Evolutionary conservation across 2,888 invertebrate species (phyloP).

Genomic region (Sericinus montela): DNA sequence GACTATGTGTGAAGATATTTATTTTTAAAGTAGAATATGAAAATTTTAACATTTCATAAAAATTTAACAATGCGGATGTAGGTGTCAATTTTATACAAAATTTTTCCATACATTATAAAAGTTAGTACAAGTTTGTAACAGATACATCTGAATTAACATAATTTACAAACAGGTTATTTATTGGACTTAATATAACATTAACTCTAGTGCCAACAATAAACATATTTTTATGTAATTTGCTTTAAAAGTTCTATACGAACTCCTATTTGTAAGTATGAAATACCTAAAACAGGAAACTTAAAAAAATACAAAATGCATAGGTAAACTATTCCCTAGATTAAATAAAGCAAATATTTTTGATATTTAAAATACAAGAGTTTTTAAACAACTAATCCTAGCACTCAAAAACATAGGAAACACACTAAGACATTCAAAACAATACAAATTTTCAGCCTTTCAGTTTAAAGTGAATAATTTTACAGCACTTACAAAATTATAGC

Average conservation of each 20-base stretch:
- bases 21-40: too few relatives aligned
- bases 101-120: too few relatives aligned
- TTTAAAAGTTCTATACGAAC: background rate
- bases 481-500: background rate
- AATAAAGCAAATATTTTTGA: background rate
- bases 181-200: background rate
- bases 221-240: background rate
- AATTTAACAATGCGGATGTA: too few relatives aligned
- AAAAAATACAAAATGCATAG: background rate
- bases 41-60: too few relatives aligned
- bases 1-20: too few relatives aligned
- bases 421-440: conserved; percentile 4
- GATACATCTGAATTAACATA: too few relatives aligned
- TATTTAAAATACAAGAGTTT: background rate
- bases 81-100: too few relatives aligned
- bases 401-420: background rate
- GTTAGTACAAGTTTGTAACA: too few relatives aligned
- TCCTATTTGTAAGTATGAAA: background rate
- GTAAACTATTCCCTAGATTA: background rate
- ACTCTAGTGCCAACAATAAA: background rate
- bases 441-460: conserved; percentile 12
- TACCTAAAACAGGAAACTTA: background rate
- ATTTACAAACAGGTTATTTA: background rate
- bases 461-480: background rate
- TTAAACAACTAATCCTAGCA: conserved; percentile 9